Base-by-base conservation (phyloP, 2,888 invertebrate genomes). In the Trachelus iudaicus region DNA sequence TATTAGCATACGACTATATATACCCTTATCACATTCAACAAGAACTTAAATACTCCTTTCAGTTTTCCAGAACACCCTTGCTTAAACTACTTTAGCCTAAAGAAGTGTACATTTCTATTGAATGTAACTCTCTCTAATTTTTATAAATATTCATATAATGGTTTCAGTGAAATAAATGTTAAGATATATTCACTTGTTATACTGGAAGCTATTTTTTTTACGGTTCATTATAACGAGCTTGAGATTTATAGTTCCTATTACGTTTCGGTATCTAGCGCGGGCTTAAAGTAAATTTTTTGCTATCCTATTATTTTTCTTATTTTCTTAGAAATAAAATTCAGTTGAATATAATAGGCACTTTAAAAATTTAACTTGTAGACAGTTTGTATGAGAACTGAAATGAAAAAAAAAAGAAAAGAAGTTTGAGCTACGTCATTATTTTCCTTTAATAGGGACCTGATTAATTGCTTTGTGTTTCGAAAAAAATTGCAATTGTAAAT, bases 1-100 rank as follows among this genome's bases (percentile, higher is more conserved):
- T 75, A 80, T 80, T 80, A 76, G 75, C 78, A 73, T 76, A 75
- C 31, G 75, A 74, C 74, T 73, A 9, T 34, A 9, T 34, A 56
- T 56, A 56, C 56, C 56, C 56, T 56, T 56, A 56, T 56, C 56
- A 56, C 56, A 56, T 56, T 56, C 56, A 56, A 56, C 56, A 56
- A 56, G 56, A 56, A 56, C 56, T 56, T 9, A 56, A 56, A 56
- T 56, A 56, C 23, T 23, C 56, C 9, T 56, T 56, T 56, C 56
- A 56, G 56, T 56, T 56, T 56, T 56, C 23, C 23, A 56, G 56
- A 56, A 23, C 23, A 56, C 56, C 23, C 23, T 23, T 56, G 56
- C 56, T 23, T 56, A 9, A 9, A 56, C 56, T 56, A 56, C 23
- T 56, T 56, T 23, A 56, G 23, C 23, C 23, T 56, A 56, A 56